These are phyloP conservation scores for Nipponia nippon DNA, from an alignment of 2,113 vertebrate species.

Conservation along the genomic window DNA sequence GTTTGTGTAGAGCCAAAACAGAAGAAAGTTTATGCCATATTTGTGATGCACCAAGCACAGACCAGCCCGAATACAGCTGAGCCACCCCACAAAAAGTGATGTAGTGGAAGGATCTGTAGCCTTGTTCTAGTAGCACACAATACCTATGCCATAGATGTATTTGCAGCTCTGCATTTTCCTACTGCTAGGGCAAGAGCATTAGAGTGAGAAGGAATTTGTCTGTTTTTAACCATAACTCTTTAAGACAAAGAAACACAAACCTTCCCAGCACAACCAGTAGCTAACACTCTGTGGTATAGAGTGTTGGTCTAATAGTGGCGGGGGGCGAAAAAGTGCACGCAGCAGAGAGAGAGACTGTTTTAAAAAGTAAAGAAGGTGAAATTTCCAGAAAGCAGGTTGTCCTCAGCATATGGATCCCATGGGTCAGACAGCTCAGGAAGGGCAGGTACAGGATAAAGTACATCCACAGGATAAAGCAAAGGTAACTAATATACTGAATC, in stretches of 20 bases:
- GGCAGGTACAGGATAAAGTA: background rate
- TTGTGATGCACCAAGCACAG: background rate
- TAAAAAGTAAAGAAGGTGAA: background rate
- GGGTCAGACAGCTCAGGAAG: background rate
- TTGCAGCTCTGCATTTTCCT: background rate
- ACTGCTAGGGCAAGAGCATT: background rate
- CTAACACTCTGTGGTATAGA: background rate
- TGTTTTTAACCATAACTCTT: background rate
- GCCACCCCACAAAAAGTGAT: background rate
- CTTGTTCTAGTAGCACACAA: background rate
- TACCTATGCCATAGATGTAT: rapidly evolving
- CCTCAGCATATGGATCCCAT: background rate
- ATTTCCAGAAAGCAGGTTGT: background rate
- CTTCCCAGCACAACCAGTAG: background rate
- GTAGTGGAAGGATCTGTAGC: background rate
- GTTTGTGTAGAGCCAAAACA: background rate
- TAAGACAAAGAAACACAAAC: background rate
- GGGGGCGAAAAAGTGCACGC: no score
- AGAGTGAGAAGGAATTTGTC: background rate
- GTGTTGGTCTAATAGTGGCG: no score
- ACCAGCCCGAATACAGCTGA: background rate
- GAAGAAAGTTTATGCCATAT: background rate
- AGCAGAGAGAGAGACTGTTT: background rate
- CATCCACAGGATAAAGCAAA: background rate
- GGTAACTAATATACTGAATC: background rate